Conservation (phyloP, 2,113 vertebrate species). For the Trichomycterus rosablanca region DNA sequence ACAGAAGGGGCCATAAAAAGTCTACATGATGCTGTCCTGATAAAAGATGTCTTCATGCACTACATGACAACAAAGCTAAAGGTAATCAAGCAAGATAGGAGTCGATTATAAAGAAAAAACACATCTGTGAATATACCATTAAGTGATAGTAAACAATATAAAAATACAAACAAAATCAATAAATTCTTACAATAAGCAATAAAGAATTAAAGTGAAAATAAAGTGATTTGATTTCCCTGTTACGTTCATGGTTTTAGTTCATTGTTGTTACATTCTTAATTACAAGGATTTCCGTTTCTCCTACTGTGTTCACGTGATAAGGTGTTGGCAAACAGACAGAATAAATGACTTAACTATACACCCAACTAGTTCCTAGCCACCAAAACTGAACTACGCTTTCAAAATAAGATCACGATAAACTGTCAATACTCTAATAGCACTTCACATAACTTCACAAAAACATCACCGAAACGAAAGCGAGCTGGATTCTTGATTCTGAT, state of each 20-base stretch:
- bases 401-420: slow-evolving; percentile 45
- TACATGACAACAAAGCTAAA: slow-evolving; percentile 7
- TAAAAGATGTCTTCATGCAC: slow-evolving; percentile 17
- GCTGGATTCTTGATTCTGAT: slow-evolving; percentile 40
- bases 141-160: slow-evolving; percentile 19
- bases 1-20: not conserved
- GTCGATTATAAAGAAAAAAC: slow-evolving; percentile 19
- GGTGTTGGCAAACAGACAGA: slow-evolving; percentile 20
- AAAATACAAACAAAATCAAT: slow-evolving; percentile 32
- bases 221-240: slow-evolving; percentile 30
- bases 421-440: slow-evolving; percentile 46
- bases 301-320: slow-evolving; percentile 26
- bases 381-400: slow-evolving; percentile 36
- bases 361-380: slow-evolving; percentile 2
- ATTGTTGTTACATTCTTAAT: slow-evolving; percentile 42
- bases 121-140: slow-evolving; percentile 5
- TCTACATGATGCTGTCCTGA: not conserved
- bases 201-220: too few species aligned
- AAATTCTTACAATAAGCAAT: slow-evolving; percentile 45
- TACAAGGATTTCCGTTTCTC: not conserved
- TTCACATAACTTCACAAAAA: slow-evolving; percentile 57
- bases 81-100: slow-evolving; percentile 15
- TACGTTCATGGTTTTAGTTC: not conserved
- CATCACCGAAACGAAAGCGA: slow-evolving; percentile 58
- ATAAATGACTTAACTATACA: slow-evolving; percentile 28